These are phyloP conservation scores for Parasteatoda lunata DNA, from an alignment of 2,888 invertebrate genomes.

Conservation along the genomic window DNA sequence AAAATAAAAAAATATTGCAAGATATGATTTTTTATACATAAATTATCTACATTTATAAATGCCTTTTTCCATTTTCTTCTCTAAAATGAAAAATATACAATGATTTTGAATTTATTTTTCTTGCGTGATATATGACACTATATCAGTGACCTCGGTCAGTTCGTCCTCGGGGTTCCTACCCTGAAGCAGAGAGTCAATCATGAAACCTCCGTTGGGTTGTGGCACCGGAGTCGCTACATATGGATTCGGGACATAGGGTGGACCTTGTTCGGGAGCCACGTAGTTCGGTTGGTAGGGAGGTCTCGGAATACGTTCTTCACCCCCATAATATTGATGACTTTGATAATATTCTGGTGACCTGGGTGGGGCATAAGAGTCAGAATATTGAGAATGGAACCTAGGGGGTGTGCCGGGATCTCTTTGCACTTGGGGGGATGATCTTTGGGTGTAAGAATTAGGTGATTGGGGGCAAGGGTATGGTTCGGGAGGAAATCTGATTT, in stretches of 20 bases:
- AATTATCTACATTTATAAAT: slow-evolving; percentile 65
- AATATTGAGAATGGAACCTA: slow-evolving; percentile 46
- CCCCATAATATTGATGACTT: slow-evolving; percentile 54
- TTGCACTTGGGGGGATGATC: slow-evolving; percentile 38
- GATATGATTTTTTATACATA: slow-evolving; percentile 54
- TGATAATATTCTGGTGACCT: slow-evolving; percentile 63
- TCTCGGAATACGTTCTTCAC: slow-evolving; percentile 50
- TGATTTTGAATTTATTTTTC: slow-evolving; percentile 45
- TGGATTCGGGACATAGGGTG: slow-evolving; percentile 53
- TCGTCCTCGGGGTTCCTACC: slow-evolving; percentile 61
- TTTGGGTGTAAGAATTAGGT: slow-evolving; percentile 34
- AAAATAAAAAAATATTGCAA: slow-evolving; percentile 64
- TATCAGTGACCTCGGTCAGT: slow-evolving; percentile 56
- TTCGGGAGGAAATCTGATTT: slow-evolving; percentile 52
- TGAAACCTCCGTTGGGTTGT: slow-evolving; percentile 70
- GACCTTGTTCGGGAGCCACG: slow-evolving; percentile 43
- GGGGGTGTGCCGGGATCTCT: slow-evolving; percentile 56
- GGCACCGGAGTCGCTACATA: slow-evolving; percentile 59
- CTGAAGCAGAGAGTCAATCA: slow-evolving; percentile 69
- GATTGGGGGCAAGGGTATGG: slow-evolving; percentile 51
- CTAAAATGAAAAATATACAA: slow-evolving; percentile 57
- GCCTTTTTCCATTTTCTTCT: slow-evolving; percentile 10
- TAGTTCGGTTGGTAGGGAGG: slow-evolving; percentile 64
- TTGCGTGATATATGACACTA: slow-evolving; percentile 66
- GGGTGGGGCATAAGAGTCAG: slow-evolving; percentile 61